Percentiles rank a stretch among this genome's conserved stretches.
Conservation (phyloP, 2,797 vertebrate species). For the Aselliscus stoliczkanus region DNA sequence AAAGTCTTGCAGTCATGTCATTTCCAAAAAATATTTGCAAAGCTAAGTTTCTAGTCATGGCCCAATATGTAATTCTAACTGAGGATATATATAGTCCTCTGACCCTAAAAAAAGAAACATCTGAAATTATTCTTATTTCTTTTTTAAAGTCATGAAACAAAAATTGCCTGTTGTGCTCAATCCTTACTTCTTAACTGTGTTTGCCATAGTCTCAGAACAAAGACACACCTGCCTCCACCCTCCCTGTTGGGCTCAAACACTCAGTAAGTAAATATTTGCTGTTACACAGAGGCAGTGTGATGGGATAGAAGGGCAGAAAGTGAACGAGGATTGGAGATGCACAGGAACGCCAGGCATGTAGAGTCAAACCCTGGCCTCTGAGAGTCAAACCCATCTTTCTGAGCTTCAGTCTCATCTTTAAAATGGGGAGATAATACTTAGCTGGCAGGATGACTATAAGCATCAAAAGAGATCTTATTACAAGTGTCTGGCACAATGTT, state of each 20-base stretch:
- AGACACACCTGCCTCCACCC: background rate
- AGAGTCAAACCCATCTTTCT: background rate
- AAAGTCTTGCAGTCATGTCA: background rate
- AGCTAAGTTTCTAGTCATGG: background rate
- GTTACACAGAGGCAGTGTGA: background rate
- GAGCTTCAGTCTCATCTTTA: background rate
- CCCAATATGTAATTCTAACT: background rate
- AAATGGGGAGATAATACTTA: background rate
- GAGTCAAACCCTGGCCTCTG: background rate
- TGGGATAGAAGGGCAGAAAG: background rate
- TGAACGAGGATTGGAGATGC: fast-evolving
- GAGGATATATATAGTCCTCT: background rate
- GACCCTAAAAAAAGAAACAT: background rate
- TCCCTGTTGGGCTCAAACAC: background rate
- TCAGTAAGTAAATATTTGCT: background rate
- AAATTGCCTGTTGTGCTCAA: background rate
- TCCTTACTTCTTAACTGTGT: background rate
- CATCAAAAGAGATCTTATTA: background rate
- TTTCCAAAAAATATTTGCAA: background rate
- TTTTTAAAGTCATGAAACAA: background rate
- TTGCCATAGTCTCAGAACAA: background rate
- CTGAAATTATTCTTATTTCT: background rate
- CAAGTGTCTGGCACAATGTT: background rate
- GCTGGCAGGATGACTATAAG: background rate
- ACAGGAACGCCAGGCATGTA: fast-evolving